Conservation (phyloP, 1,140 invertebrate species). For the Stenopsyche tienmushanensis region DNA sequence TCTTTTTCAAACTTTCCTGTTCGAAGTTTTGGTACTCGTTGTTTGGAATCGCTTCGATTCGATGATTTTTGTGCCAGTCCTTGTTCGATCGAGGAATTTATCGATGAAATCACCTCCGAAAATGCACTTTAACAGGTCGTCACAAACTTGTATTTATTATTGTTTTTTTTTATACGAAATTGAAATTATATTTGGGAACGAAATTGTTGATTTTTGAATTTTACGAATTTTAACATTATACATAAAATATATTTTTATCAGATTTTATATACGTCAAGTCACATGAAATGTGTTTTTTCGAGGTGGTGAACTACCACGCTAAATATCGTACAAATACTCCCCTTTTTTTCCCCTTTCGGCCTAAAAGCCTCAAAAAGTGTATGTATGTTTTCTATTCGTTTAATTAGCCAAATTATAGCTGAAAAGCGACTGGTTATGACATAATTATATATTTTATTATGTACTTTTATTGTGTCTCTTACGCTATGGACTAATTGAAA, state of each 20-base stretch:
- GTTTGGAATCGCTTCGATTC: too few relatives aligned
- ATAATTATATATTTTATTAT: slow-evolving; percentile 35
- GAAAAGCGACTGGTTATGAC: slow-evolving; percentile 30
- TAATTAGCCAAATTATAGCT: slow-evolving; percentile 30
- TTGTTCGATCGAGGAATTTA: too few relatives aligned
- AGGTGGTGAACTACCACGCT: slow-evolving; percentile 34
- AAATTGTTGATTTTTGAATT: too few relatives aligned
- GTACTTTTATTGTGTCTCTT: slow-evolving; percentile 39
- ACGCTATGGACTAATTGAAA: slow-evolving; percentile 40
- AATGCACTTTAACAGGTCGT: slow-evolving; percentile 15
- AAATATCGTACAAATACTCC: slow-evolving; percentile 37
- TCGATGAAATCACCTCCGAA: slow-evolving; percentile 10
- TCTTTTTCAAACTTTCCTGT: too few relatives aligned
- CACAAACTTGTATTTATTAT: neutral
- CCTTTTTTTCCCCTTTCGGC: slow-evolving; percentile 32
- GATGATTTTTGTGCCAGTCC: neutral
- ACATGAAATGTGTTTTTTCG: slow-evolving; percentile 32
- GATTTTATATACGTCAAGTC: slow-evolving; percentile 8
- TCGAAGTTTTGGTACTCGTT: too few relatives aligned
- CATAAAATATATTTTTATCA: slow-evolving; percentile 12
- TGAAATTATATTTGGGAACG: too few relatives aligned
- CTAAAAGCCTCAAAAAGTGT: slow-evolving; percentile 27
- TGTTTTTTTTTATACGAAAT: slow-evolving; percentile 11
- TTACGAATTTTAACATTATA: slow-evolving; percentile 11
- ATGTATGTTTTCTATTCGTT: slow-evolving; percentile 18